Percentiles rank a stretch among this genome's conserved stretches.
These are phyloP conservation scores for Pilophorus perplexus DNA, from an alignment of 2,888 invertebrate species.

Conservation along the genomic window DNA sequence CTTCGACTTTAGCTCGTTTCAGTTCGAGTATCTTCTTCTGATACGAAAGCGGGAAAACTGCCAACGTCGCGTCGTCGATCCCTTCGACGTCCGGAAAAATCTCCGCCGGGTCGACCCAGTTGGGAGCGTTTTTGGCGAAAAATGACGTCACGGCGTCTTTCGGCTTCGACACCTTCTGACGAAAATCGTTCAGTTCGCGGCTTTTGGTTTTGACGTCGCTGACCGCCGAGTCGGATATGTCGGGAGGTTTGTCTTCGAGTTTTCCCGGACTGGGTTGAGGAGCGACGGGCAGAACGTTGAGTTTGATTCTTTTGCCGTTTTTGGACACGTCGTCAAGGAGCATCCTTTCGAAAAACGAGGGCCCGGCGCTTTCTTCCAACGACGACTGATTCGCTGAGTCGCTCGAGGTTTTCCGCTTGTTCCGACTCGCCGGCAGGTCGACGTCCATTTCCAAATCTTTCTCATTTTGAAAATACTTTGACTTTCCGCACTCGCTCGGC, in stretches of 20 bases:
- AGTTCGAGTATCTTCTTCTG: slow-evolving; percentile 51
- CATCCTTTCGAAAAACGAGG: slow-evolving; percentile 33
- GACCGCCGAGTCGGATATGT: neutral
- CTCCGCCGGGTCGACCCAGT: slow-evolving; percentile 51
- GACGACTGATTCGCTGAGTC: slow-evolving; percentile 19
- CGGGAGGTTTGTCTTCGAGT: neutral
- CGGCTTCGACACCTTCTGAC: neutral
- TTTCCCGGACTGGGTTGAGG: slow-evolving; percentile 21
- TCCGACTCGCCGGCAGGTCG: neutral
- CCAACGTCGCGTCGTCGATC: slow-evolving; percentile 53
- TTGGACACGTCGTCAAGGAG: neutral
- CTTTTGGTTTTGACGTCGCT: neutral
- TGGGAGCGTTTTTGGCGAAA: slow-evolving; percentile 51
- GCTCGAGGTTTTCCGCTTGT: neutral
- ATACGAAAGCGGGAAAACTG: slow-evolving; percentile 53
- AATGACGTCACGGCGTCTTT: slow-evolving; percentile 25
- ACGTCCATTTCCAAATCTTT: neutral
- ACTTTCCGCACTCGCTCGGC: neutral
- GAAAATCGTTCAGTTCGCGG: too few species aligned
- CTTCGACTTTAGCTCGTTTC: slow-evolving; percentile 45
- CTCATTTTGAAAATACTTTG: neutral
- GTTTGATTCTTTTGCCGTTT: slow-evolving; percentile 5
- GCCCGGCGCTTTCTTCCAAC: slow-evolving; percentile 34
- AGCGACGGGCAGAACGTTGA: slow-evolving; percentile 11
- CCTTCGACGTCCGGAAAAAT: slow-evolving; percentile 55